Evolutionary conservation across 2,888 invertebrate genomes (phyloP).

Genomic region (Tenthredo amoena): DNA sequence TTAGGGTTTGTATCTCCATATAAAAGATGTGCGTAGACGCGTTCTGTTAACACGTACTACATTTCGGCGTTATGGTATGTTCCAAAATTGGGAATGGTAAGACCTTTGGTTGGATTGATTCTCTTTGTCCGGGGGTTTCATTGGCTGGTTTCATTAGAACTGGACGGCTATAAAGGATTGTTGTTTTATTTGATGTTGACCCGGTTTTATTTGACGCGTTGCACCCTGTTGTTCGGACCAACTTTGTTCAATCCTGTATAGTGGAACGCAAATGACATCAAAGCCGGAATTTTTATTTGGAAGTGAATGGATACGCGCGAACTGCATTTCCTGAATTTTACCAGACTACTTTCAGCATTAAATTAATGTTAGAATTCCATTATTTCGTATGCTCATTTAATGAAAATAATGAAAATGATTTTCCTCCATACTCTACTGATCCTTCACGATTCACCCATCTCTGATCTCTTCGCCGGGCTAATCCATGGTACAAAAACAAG

Average conservation of each 20-base stretch:
- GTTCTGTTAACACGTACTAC: neutral
- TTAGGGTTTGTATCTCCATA: conserved; percentile 1
- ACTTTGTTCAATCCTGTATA: neutral
- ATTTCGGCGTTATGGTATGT: neutral
- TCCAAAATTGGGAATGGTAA: conserved; percentile 26
- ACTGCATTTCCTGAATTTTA: neutral
- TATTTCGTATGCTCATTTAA: too few species aligned
- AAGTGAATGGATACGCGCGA: neutral
- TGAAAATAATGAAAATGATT: neutral
- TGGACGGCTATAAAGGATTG: conserved; percentile 2
- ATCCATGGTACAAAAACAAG: conserved; percentile 8
- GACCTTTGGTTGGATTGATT: conserved; percentile 23
- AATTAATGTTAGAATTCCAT: neutral
- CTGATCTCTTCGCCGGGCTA: neutral
- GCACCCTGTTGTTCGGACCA: neutral
- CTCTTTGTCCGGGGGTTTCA: conserved; percentile 37
- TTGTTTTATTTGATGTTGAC: conserved; percentile 45
- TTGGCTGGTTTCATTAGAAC: conserved; percentile 33
- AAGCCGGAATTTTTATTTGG: conserved; percentile 5
- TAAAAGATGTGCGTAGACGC: neutral
- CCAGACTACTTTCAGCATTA: neutral
- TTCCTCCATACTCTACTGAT: neutral
- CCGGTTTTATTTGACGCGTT: conserved; percentile 33
- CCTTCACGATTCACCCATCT: neutral
- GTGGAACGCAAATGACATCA: neutral